Evolutionary conservation across 2,113 vertebrate genomes (phyloP), one percentile per base, ranked within the genome.

Genomic region (Alligator sinensis): DNA sequence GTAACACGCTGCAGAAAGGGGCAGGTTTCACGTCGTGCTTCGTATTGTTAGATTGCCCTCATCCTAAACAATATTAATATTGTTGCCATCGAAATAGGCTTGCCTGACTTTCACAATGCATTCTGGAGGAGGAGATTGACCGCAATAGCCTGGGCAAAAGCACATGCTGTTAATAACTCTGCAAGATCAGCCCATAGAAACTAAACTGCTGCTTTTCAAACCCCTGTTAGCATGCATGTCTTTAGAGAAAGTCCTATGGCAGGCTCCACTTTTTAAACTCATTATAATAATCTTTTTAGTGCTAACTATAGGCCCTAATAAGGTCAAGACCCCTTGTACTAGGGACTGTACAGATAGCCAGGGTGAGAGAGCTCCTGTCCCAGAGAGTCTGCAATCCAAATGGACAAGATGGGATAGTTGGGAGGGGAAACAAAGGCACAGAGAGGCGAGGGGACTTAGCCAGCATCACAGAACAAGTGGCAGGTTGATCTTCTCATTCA

Each of bases 371-470:
- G 19, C 30, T 21, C 19, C 68, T 38, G 68, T 25, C 16, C 72
- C 24, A 16, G 4, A 11, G 12, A 76, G 27, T 28, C 25, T 24
- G 24, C 22, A 76, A 10, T n/a, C 27, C 28, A 55, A 72, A 38
- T 22, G 22, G 47, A 57, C 54, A 76, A 28, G 27, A 25, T 4
- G 24, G 38, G 27, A 72, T 47, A 21, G 30, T 38, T 11, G 25
- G 74, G 74, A 11, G 47, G 1, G 22, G 68, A 72, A 72, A 72
- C 11, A 38, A 21, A 72, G 0, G 59, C 2, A 4, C 25, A 9
- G 8, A n/a, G 55, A 55, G 34, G 30, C 25, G 16, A 3, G 1
- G 54, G 0, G 3, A 63, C 70, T 30, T 1, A 0, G 12, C 5
- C 2, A 0, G 24, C 10, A 19, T 30, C 57, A 22, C 1, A 3